Evolutionary conservation across 2,113 vertebrate species (phyloP).

Genomic region (Sus scrofa): T2T-Sscrofa CM000827.6:67747501-67748000

Average conservation of each 20-base stretch:
- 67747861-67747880: background rate
- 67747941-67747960: background rate
- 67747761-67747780: background rate
- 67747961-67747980: background rate
- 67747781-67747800: background rate
- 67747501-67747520: background rate
- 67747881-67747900: background rate
- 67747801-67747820: background rate
- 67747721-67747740: background rate
- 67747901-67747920: background rate
- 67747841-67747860: background rate
- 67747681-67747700: background rate
- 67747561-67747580: background rate
- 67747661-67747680: conserved; percentile 29
- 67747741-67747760: background rate
- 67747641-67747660: background rate
- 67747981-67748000: background rate
- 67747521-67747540: background rate
- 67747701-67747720: background rate
- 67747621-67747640: background rate
- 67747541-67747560: background rate
- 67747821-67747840: conserved; percentile 27
- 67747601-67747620: background rate
- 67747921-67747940: background rate
- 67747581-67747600: background rate